phyloP scores from a whole-genome alignment of 2,113 vertebrate genomes.

The Eira barbara region DNA sequence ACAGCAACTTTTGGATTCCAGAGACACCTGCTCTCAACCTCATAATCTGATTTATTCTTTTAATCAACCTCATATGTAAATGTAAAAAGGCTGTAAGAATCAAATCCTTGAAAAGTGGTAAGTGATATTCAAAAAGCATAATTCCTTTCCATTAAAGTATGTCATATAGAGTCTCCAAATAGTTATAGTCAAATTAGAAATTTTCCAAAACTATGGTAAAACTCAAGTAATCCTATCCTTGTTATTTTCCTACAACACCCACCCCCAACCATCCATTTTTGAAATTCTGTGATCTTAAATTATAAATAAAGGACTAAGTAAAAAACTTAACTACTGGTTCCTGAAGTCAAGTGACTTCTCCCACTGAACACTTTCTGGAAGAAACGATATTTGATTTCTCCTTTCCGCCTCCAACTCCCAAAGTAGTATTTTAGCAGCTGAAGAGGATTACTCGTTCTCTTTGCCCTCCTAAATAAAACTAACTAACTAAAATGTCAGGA shows the following conservation, averaged over 20 bases:
- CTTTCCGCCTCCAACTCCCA: slow-evolving; percentile 36
- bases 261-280: background rate
- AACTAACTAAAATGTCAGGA: slow-evolving; percentile 30
- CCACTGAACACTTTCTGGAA: slow-evolving; percentile 27
- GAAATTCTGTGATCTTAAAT: slow-evolving; percentile 53
- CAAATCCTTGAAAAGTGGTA: background rate
- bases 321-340: slow-evolving; percentile 63
- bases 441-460: slow-evolving; percentile 30
- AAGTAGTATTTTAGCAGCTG: slow-evolving; percentile 43
- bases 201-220: background rate
- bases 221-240: background rate
- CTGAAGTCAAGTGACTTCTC: slow-evolving; percentile 52
- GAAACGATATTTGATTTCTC: slow-evolving; percentile 29
- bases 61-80: slow-evolving; percentile 2
- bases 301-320: slow-evolving; percentile 57
- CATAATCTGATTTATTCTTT: background rate
- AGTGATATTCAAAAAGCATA: background rate
- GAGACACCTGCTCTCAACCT: background rate
- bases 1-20: background rate
- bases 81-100: background rate
- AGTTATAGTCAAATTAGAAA: background rate
- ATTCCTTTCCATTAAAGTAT: background rate
- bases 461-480: slow-evolving; percentile 37
- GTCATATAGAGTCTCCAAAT: background rate
- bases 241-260: background rate